Evolutionary conservation across 2,797 vertebrate species (phyloP), one percentile per base, ranked within the genome.

Genomic region (Crossoptilon crossoptilon): DNA sequence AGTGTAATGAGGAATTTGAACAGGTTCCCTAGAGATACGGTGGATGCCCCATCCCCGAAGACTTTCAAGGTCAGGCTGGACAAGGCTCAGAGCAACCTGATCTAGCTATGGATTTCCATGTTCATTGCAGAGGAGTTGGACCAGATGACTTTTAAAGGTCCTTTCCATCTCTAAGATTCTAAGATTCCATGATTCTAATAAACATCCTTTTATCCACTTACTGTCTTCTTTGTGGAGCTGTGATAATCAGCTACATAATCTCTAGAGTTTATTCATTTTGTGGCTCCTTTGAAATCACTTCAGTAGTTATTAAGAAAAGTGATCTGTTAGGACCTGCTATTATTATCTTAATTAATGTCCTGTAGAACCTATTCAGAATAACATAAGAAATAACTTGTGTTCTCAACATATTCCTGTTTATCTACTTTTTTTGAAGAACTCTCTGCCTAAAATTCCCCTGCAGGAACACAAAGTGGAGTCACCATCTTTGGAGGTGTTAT

Each of bases 311-410:
- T 49, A 8, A 33, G 66, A 81, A 72, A 10, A 12, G 2, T 14
- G 2, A 33, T 70, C 9, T 44, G 1, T 7, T n/a, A 29, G 19
- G 11, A 18, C 6, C 10, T 69, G 5, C 3, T 5, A 2, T 41
- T 56, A 9, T 6, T 16, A 22, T 10, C 4, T 80, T 66, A 59
- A 4, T 13, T 39, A 69, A 69, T 43, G 15, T 18, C 14, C 23
- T 63, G 23, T 3, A 46, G 15, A 19, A 22, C 3, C 11, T 24
- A 39, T 62, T 70, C 22, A 67, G 14, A 4, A 17, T 10, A 51
- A 14, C 6, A 19, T 1, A 39, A n/a, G 9, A 10, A n/a, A 21
- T 46, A 11, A 31, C 81, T 84, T 78, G 18, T 24, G 46, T 14
- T 8, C 10, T 1, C 46, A 53, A 14, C 11, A 1, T 33, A 43